Evolutionary conservation across 2,888 invertebrate genomes (phyloP), one percentile per base, ranked within the genome.

Genomic region (Crematogaster levior): DNA sequence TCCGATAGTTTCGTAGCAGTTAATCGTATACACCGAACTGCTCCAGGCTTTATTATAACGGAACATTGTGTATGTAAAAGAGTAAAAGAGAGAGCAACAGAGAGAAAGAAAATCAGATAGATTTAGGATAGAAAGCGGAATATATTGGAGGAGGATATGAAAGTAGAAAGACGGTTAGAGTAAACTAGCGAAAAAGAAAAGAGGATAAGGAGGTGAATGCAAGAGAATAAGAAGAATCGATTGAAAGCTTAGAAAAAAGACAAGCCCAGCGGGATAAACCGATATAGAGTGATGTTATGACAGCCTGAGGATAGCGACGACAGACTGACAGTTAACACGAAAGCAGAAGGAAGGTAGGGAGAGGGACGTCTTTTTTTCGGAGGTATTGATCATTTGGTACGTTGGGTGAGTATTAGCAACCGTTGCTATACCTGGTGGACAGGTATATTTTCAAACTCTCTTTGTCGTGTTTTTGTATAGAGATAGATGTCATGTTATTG

Each of bases 31-130:
- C 18, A 6, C 12, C 48, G 48, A 56, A 43, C 18, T 68, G 65
- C 73, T 65, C 37, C 68, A 43, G 40, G 30, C 85, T 82, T 86
- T 88, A 89, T 89, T 91, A 88, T 90, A 91, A 91, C 91, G 90
- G 86, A 87, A 84, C 77, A 79, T 81, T 73, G 80, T 53, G 84
- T 80, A 79, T 74, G 79, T 43, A 7, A 24, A 30, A 56, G 60
- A 56, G 61, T 51, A 30, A 18, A 0, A 10, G 7, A 43, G 24
- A 48, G 34, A 24, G 56, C 63, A 66, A 68, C 46, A 48, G 37
- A 63, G 81, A 61, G 60, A 63, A 53, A 74, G 72, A 53, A 74
- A 82, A 37, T 15, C 46, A 60, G 81, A 46, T 70, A 56, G 65
- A 73, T 73, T 63, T 65, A 61, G 56, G 63, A n/a, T 37, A 37